These are phyloP conservation scores for Entomobrya multifasciata DNA, from an alignment of 2,888 invertebrate genomes.

Conservation along the genomic window DNA sequence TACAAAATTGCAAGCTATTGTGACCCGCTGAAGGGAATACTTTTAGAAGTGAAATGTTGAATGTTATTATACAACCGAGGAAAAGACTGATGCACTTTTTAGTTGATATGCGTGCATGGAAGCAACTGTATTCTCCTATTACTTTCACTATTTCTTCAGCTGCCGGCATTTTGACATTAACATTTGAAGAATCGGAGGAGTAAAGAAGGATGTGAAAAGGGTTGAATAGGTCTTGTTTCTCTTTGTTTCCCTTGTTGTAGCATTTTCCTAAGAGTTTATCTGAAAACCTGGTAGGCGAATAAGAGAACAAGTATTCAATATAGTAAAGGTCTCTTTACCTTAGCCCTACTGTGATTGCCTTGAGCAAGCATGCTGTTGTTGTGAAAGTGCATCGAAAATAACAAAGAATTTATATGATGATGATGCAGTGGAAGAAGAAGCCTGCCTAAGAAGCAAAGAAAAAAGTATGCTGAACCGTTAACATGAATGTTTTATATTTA, in stretches of 20 bases:
- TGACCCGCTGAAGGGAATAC: slow-evolving; percentile 11
- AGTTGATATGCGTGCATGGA: background rate
- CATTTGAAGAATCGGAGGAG: slow-evolving; percentile 65
- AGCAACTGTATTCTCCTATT: slow-evolving; percentile 14
- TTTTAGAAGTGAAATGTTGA: slow-evolving; percentile 48
- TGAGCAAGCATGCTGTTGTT: slow-evolving; percentile 14
- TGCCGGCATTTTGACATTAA: slow-evolving; percentile 73
- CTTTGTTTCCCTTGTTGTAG: slow-evolving; percentile 33
- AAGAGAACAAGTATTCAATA: background rate
- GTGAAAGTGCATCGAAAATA: slow-evolving; percentile 27
- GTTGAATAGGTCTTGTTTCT: slow-evolving; percentile 69
- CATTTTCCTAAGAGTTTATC: slow-evolving; percentile 30
- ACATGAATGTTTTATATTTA: too few relatives aligned
- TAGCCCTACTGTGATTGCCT: background rate
- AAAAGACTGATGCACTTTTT: slow-evolving; percentile 19
- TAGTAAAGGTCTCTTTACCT: slow-evolving; percentile 28
- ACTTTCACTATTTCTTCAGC: slow-evolving; percentile 39
- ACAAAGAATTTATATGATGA: background rate
- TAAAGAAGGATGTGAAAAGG: slow-evolving; percentile 54
- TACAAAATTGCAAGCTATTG: too few relatives aligned
- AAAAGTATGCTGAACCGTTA: slow-evolving; percentile 32
- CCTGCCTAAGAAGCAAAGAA: background rate
- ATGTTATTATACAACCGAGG: slow-evolving; percentile 24
- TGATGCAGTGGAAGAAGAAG: slow-evolving; percentile 17
- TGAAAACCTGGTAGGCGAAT: background rate